Conservation (phyloP, 2,888 invertebrate genomes). For the Cosmorhoe ocellata region DNA sequence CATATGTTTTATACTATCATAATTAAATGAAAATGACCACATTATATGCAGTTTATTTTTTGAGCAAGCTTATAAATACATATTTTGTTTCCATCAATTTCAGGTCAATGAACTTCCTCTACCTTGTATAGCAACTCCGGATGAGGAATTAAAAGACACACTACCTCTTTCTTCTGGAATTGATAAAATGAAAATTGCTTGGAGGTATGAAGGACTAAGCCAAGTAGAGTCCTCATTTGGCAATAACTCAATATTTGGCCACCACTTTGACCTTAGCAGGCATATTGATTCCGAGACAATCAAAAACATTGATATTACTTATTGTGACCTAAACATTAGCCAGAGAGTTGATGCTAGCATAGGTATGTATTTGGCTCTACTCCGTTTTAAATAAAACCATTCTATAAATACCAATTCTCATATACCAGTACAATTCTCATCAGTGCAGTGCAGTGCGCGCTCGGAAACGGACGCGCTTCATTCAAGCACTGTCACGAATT, state of each 20-base stretch:
- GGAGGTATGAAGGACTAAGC: conserved; percentile 92
- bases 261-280: conserved; percentile 91
- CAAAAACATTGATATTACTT: conserved; percentile 80
- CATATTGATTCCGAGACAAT: conserved; percentile 84
- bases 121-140: conserved; percentile 72
- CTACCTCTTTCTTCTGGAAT: conserved; percentile 38
- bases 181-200: conserved; percentile 92
- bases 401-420: too few relatives aligned
- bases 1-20: too few relatives aligned
- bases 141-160: conserved; percentile 59
- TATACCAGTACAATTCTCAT: too few relatives aligned
- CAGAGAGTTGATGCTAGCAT: conserved; percentile 32
- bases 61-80: too few relatives aligned
- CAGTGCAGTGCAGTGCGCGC: too few relatives aligned
- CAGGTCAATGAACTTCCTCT: conserved; percentile 80
- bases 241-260: conserved; percentile 84
- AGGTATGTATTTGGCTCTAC: conserved; percentile 17
- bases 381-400: too few relatives aligned
- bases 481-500: too few relatives aligned
- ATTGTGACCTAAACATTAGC: conserved; percentile 71
- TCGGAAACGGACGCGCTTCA: too few relatives aligned
- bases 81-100: not conserved
- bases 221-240: conserved; percentile 82
- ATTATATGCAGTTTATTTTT: too few relatives aligned
- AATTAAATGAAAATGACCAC: too few relatives aligned